Base-by-base conservation (phyloP, 2,113 vertebrate species). In the Protobothrops mucrosquamatus region DNA sequence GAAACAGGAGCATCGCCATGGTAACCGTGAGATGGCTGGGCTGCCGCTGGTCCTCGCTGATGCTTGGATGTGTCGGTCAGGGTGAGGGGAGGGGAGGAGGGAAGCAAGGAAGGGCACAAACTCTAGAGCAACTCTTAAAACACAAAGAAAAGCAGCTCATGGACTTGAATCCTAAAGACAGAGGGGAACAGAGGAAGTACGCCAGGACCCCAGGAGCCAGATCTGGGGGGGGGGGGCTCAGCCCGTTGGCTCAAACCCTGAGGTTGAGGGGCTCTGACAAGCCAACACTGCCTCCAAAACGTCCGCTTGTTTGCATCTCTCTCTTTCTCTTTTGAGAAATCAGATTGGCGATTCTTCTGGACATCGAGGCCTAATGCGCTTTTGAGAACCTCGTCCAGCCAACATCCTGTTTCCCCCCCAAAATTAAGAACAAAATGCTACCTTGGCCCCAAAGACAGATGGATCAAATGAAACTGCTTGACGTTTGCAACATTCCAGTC, bases 1-100 rank as follows among this genome's bases (percentile, higher is more conserved):
- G 39, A 46, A 20, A 34, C 29, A 29, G 43, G 89, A 51, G 22
- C 7, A 93, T 96, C 94, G 93, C 94, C 93, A 94, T 95, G 93
- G 95, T 57, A 94, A 97, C 96, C 48, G 61, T 87, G 55, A 94
- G 95, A 95, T 95, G 93, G 89, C 94, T 87, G 94, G 59, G 93
- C 94, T 92, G 94, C 61, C 51, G 1, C 46, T 54, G 89, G 96
- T 95, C 95, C 94, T 95, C 95, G 94, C 95, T 88, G 95, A 88
- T 92, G 93, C 94, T 92, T 85, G 95, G 92, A 90, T 74, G 87
- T 87, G 52, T 4, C 26, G 0, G 54, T 20, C 54, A 2, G n/a
- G 2, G 22, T 5, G 22, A 11, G 9, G 22, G 92, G 22, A 11
- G 9, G 22, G 92, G 24, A 11, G 89, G 91, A 23, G 74, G 15